These are phyloP conservation scores for Dendrocincla fuliginosa DNA, from an alignment of 2,797 vertebrate species.

Conservation along the genomic window DNA sequence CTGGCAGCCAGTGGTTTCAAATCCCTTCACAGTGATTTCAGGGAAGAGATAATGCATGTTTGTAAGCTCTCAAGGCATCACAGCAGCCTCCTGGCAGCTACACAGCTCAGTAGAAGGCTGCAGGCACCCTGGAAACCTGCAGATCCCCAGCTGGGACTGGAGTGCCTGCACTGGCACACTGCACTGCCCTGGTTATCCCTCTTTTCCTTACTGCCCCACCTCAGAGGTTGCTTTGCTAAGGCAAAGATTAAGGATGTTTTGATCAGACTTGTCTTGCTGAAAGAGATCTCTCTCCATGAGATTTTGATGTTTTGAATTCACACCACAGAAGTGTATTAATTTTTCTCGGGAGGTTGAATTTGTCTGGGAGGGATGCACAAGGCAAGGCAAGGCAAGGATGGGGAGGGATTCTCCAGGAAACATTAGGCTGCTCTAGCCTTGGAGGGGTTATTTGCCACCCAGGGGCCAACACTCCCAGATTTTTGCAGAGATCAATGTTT, in stretches of 20 bases:
- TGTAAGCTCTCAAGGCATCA: background rate
- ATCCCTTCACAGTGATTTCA: background rate
- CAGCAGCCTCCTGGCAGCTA: background rate
- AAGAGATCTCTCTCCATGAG: background rate
- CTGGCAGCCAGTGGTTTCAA: background rate
- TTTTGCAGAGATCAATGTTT: background rate
- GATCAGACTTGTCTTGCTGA: background rate
- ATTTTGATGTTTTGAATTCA: constrained; percentile 7
- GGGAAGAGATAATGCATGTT: background rate
- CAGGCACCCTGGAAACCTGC: background rate
- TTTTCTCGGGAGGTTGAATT: background rate
- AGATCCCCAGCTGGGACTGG: background rate
- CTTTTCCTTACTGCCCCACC: background rate
- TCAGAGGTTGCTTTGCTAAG: background rate
- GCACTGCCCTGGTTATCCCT: background rate
- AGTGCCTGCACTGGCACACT: background rate
- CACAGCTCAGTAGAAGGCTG: background rate
- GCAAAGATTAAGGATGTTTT: background rate
- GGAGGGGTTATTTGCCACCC: background rate
- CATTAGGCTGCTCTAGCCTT: background rate
- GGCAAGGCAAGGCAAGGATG: accelerated
- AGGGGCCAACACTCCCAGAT: background rate
- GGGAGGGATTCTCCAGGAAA: background rate
- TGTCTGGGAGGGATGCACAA: background rate
- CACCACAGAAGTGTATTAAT: background rate